These are phyloP conservation scores for Drosophila arawakana DNA, from an alignment of 1,140 invertebrate species.

Conservation along the genomic window DNA sequence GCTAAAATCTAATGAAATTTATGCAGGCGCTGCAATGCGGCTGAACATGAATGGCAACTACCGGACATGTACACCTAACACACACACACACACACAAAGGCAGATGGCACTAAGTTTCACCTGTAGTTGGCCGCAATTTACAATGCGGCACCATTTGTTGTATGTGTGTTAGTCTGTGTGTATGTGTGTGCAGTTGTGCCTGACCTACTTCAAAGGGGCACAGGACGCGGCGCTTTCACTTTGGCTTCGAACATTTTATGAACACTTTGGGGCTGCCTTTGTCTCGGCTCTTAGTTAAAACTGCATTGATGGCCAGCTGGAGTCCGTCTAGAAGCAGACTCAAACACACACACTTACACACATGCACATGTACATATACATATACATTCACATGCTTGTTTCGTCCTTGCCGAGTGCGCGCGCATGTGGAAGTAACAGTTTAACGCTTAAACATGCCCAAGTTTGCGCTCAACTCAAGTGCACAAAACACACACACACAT, in stretches of 20 bases:
- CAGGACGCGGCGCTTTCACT: slow-evolving; percentile 38
- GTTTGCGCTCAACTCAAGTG: slow-evolving; percentile 59
- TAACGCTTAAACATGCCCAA: slow-evolving; percentile 80
- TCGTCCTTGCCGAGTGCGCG: slow-evolving; percentile 28
- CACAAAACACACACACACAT: slow-evolving; percentile 18
- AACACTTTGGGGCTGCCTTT: slow-evolving; percentile 75
- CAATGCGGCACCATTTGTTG: slow-evolving; percentile 39
- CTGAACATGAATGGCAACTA: slow-evolving; percentile 66
- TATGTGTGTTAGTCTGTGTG: slow-evolving; percentile 28
- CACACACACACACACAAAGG: no score
- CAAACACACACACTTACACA: not conserved
- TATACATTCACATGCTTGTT: not conserved
- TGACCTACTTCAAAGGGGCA: slow-evolving; percentile 62
- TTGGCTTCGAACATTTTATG: slow-evolving; percentile 64
- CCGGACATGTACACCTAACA: slow-evolving; percentile 43
- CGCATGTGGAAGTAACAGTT: slow-evolving; percentile 79
- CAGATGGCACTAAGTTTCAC: slow-evolving; percentile 65
- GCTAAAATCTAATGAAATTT: slow-evolving; percentile 82
- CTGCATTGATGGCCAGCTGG: slow-evolving; percentile 73
- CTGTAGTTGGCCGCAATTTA: slow-evolving; percentile 55
- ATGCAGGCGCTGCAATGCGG: slow-evolving; percentile 78
- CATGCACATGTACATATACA: not conserved
- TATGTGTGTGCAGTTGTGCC: slow-evolving; percentile 34
- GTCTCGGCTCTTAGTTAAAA: slow-evolving; percentile 69
- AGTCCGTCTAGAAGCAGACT: slow-evolving; percentile 34